These are phyloP conservation scores for Thunnus thynnus DNA, from an alignment of 2,113 vertebrate species.

Conservation along the genomic window DNA sequence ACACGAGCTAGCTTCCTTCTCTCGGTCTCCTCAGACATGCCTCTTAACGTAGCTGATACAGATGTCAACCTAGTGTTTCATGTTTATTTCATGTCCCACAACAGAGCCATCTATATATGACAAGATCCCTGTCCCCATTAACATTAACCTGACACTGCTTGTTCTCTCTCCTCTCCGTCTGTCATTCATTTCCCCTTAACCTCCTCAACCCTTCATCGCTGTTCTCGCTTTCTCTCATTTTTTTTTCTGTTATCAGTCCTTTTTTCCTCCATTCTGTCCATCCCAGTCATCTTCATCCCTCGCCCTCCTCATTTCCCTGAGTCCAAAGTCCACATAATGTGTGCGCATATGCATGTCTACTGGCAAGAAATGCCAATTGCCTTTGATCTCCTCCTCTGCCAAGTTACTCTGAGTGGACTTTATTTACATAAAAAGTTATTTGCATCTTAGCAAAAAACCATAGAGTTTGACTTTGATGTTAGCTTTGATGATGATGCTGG, in stretches of 20 bases:
- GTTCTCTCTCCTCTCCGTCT: slow-evolving; percentile 40
- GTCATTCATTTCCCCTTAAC: background rate
- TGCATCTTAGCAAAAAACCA: slow-evolving; percentile 44
- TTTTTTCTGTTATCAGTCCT: background rate
- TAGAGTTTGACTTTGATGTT: slow-evolving; percentile 70
- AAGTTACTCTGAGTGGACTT: slow-evolving; percentile 52
- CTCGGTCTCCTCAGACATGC: slow-evolving; percentile 22
- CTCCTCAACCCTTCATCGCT: background rate
- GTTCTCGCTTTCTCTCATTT: background rate
- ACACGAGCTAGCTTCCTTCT: background rate
- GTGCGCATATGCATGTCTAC: slow-evolving; percentile 44
- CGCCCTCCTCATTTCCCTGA: background rate
- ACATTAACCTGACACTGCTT: slow-evolving; percentile 71
- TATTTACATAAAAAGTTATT: slow-evolving; percentile 74
- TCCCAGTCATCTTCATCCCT: slow-evolving; percentile 19
- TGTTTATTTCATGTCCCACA: slow-evolving; percentile 77
- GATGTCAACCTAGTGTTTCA: slow-evolving; percentile 73
- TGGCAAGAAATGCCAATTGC: slow-evolving; percentile 45
- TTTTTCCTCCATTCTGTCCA: slow-evolving; percentile 2
- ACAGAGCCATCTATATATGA: slow-evolving; percentile 69
- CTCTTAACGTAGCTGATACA: slow-evolving; percentile 58
- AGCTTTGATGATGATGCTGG: slow-evolving; percentile 58
- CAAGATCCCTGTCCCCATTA: slow-evolving; percentile 68
- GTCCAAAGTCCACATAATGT: slow-evolving; percentile 31
- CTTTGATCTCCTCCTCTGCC: slow-evolving; percentile 63